Conservation (phyloP, 2,797 vertebrate genomes). For the Catharus ustulatus region DNA sequence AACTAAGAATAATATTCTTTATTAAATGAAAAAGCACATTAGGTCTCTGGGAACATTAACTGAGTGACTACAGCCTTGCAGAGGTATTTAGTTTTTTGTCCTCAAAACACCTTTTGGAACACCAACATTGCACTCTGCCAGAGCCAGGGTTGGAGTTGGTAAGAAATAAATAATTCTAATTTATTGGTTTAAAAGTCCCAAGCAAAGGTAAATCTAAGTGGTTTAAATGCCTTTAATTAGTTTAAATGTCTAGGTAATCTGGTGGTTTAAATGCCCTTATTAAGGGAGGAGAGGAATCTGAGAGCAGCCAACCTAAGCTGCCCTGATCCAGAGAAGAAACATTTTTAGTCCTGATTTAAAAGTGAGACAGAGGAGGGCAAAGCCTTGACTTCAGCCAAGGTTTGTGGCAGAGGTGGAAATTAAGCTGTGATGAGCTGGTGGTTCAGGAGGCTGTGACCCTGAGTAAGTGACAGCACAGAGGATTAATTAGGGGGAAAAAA, state of each 20-base stretch:
- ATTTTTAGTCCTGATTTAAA: not conserved
- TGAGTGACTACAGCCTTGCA: not conserved
- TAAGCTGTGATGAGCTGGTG: not conserved
- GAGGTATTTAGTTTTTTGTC: not conserved
- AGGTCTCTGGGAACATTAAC: not conserved
- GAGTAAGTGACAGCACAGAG: not conserved
- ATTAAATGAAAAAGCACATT: not conserved
- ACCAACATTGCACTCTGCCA: not conserved
- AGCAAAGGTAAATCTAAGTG: not conserved
- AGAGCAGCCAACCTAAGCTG: not conserved
- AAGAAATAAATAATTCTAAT: not conserved
- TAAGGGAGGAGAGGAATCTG: not conserved
- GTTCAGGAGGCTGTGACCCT: not conserved
- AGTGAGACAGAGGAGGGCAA: not conserved
- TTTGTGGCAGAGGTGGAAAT: not conserved
- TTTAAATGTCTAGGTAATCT: not conserved
- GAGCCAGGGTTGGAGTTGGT: not conserved
- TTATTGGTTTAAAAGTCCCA: not conserved
- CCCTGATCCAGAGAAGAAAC: not conserved
- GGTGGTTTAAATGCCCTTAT: not conserved
- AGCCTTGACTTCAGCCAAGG: not conserved
- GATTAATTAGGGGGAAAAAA: rapidly evolving
- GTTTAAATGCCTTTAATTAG: not conserved
- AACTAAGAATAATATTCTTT: not conserved
- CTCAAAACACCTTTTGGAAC: not conserved